Evolutionary conservation across 2,113 vertebrate species (phyloP).

Genomic region (Crotalus helleri): DNA sequence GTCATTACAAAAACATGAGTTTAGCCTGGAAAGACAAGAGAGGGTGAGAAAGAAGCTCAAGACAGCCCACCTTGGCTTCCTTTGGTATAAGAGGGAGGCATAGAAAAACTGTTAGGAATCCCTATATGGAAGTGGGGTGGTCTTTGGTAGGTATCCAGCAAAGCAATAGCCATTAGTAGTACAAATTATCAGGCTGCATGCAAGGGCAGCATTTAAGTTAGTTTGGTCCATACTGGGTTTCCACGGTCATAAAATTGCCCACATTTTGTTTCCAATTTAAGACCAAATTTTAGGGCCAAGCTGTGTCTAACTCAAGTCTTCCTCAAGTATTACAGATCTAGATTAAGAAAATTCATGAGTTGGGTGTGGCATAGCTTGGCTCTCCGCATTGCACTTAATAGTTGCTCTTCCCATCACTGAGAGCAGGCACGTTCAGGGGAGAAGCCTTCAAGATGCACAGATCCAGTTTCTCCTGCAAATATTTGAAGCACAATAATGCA

Average conservation of each 20-base stretch:
- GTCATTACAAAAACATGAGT: background rate
- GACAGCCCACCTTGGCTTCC: background rate
- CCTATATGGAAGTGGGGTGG: background rate
- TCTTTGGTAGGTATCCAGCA: background rate
- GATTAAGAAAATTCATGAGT: background rate
- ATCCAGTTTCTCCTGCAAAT: background rate
- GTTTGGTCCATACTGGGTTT: background rate
- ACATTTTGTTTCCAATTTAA: background rate
- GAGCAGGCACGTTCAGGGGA: background rate
- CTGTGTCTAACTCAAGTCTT: background rate
- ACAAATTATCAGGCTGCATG: background rate
- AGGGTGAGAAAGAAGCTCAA: constrained; percentile 31
- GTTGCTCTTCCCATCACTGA: background rate
- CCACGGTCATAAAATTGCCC: too few species aligned
- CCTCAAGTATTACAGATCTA: background rate
- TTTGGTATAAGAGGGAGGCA: constrained; percentile 33
- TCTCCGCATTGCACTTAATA: background rate
- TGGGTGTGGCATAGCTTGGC: background rate
- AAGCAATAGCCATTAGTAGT: background rate
- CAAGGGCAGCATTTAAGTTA: background rate
- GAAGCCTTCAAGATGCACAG: background rate
- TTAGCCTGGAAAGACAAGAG: constrained; percentile 16
- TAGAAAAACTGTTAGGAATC: constrained; percentile 7
- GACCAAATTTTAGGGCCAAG: background rate
- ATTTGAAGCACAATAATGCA: background rate